Evolutionary conservation across 2,113 vertebrate species (phyloP).

Genomic region (Podiceps cristatus): DNA sequence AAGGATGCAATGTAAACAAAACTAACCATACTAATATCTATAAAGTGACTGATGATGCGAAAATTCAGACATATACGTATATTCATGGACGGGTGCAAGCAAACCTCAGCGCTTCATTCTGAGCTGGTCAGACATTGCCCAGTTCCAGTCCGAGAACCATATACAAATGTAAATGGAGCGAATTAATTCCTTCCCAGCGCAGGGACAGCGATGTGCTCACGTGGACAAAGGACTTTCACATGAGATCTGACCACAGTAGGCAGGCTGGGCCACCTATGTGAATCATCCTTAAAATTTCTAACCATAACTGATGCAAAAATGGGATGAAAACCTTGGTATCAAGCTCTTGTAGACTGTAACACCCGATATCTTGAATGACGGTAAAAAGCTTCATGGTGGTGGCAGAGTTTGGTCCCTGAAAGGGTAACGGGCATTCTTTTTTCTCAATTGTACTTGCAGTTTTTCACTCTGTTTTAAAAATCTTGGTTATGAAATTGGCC

Average conservation of each 20-base stretch:
- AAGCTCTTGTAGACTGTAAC: background rate
- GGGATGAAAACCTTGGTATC: background rate
- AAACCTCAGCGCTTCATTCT: background rate
- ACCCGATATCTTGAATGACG: background rate
- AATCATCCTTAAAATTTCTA: background rate
- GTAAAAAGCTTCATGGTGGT: background rate
- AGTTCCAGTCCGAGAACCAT: background rate
- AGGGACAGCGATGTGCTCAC: background rate
- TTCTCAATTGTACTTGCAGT: background rate
- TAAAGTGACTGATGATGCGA: background rate
- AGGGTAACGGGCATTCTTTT: fast-evolving
- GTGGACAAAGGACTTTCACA: background rate
- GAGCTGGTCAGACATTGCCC: background rate
- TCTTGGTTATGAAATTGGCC: background rate
- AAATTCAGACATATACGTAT: background rate
- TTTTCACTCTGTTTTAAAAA: background rate
- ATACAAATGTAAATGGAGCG: background rate
- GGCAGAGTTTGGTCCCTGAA: background rate
- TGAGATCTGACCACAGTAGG: fast-evolving
- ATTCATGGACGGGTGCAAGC: background rate
- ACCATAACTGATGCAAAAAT: background rate
- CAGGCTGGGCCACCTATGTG: background rate
- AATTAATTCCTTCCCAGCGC: background rate
- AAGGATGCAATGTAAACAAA: background rate
- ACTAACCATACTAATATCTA: background rate